Percentiles rank a stretch among this genome's conserved stretches.
Conservation (phyloP, 2,113 vertebrate species). For the Sus scrofa region DNA sequence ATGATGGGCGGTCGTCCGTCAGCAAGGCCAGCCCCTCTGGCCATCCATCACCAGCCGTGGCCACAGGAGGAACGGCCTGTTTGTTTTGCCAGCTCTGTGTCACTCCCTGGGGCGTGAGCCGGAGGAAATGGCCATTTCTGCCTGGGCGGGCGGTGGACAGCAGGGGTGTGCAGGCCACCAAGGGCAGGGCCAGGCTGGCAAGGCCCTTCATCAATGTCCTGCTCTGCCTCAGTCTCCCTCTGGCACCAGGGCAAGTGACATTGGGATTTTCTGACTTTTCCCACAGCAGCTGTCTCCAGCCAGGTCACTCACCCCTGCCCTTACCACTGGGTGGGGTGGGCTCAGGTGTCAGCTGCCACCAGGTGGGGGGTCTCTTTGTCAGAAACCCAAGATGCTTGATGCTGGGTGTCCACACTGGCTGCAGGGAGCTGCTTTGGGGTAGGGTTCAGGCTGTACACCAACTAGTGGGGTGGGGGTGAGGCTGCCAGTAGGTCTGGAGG, state of each 20-base stretch:
- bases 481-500: background rate
- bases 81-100: slow-evolving; percentile 81
- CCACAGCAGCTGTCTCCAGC: background rate
- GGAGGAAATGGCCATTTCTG: slow-evolving; percentile 77
- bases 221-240: slow-evolving; percentile 39
- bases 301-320: slow-evolving; percentile 69
- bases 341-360: slow-evolving; percentile 75
- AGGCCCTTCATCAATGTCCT: background rate
- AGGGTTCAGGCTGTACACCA: background rate
- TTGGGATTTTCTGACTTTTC: background rate
- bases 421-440: background rate
- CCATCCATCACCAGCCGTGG: slow-evolving; percentile 76
- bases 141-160: slow-evolving; percentile 61
- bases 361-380: slow-evolving; percentile 56
- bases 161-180: background rate
- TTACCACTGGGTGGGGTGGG: slow-evolving; percentile 41
- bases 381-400: slow-evolving; percentile 78
- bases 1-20: slow-evolving; percentile 78
- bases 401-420: background rate
- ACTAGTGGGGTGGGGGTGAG: background rate
- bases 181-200: background rate
- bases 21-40: slow-evolving; percentile 74
- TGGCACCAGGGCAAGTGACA: background rate
- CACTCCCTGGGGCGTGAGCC: slow-evolving; percentile 62
- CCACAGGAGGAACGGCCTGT: slow-evolving; percentile 75